phyloP scores from a whole-genome alignment of 2,797 vertebrate species.

The Poecilia gillii region DNA sequence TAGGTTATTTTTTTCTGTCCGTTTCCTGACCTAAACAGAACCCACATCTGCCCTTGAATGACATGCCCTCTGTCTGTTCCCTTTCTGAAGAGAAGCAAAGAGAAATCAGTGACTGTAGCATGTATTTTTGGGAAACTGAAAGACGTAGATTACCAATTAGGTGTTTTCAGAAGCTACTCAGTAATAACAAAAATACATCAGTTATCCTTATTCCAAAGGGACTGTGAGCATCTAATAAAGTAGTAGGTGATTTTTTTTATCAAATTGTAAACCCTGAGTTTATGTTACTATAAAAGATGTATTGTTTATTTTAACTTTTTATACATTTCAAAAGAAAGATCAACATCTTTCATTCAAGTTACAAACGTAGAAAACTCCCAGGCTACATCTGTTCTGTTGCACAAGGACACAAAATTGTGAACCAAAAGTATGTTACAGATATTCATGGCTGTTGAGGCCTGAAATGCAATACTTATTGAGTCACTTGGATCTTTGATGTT shows the following conservation, averaged over 20 bases:
- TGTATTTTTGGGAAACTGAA: background rate
- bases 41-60: background rate
- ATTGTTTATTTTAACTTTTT: background rate
- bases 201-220: background rate
- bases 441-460: conserved; percentile 13
- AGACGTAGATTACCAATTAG: background rate
- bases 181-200: background rate
- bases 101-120: background rate
- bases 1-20: no score
- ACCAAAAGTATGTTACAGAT: conserved; percentile 16
- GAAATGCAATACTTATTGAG: conserved; percentile 52
- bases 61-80: background rate
- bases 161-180: background rate
- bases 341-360: background rate
- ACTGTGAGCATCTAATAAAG: background rate
- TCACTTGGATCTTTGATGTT: conserved; percentile 29
- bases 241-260: background rate
- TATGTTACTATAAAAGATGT: background rate
- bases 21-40: background rate
- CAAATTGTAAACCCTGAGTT: background rate
- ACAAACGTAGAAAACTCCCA: conserved; percentile 9
- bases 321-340: background rate
- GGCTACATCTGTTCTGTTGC: conserved; percentile 16
- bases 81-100: background rate
- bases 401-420: conserved; percentile 10